Percentiles rank a stretch among this genome's conserved stretches.
Conservation (phyloP, 2,888 invertebrate species). For the Cenopis cana region DNA sequence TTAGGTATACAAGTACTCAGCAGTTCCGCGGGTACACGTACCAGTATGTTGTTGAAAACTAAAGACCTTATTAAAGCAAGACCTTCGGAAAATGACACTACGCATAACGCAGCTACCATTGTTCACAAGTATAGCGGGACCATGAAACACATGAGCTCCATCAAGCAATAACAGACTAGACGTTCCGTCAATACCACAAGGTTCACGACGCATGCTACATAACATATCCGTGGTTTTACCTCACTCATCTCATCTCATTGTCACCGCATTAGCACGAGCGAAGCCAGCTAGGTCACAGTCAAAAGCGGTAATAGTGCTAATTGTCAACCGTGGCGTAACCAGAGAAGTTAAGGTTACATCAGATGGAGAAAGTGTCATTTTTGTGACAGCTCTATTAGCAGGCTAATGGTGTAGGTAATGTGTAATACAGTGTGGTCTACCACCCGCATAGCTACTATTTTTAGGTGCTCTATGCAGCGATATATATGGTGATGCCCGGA, state of each 20-base stretch:
- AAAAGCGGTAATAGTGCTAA: slow-evolving; percentile 33
- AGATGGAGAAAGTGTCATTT: slow-evolving; percentile 30
- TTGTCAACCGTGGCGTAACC: slow-evolving; percentile 14
- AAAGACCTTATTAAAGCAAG: background rate
- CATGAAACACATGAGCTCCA: background rate
- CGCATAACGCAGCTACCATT: background rate
- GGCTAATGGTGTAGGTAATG: background rate
- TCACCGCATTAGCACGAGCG: slow-evolving; percentile 30
- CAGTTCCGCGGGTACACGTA: background rate
- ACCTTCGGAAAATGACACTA: background rate
- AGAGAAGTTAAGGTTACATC: slow-evolving; percentile 25
- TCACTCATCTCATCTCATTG: slow-evolving; percentile 27
- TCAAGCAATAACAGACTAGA: background rate
- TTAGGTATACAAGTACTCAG: too few relatives aligned
- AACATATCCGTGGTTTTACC: slow-evolving; percentile 1
- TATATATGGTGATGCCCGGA: background rate
- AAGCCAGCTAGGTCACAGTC: slow-evolving; percentile 34
- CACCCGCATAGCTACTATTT: background rate
- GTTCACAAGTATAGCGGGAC: background rate
- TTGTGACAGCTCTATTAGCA: slow-evolving; percentile 10
- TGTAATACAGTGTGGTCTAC: slow-evolving; percentile 3
- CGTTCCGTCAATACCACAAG: background rate
- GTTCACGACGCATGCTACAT: background rate
- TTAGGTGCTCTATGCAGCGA: background rate
- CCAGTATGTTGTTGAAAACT: background rate